These are phyloP conservation scores for Tipula vernalis DNA, from an alignment of 2,888 invertebrate genomes.

Conservation along the genomic window DNA sequence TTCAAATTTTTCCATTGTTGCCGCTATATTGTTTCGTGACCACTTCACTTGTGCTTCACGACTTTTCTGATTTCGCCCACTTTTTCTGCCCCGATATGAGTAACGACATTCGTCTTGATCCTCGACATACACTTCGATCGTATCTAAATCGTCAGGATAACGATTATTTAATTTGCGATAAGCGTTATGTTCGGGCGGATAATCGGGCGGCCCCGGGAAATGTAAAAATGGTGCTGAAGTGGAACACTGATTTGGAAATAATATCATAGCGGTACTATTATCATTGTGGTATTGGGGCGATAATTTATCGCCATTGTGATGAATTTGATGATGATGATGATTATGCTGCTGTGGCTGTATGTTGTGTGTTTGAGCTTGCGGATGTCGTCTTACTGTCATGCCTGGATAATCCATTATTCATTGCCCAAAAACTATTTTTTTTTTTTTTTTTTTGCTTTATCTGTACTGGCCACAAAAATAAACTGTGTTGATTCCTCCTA, in stretches of 20 bases:
- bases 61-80: conserved; percentile 6
- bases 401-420: conserved; percentile 8
- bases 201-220: conserved; percentile 64
- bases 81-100: conserved; percentile 6
- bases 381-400: neutral
- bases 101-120: conserved; percentile 8
- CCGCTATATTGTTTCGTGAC: conserved; percentile 50
- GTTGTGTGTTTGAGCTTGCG: neutral
- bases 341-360: neutral
- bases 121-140: conserved; percentile 31
- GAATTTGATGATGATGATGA: neutral
- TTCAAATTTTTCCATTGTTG: conserved; percentile 52
- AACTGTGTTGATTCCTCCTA: neutral
- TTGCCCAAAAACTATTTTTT: neutral
- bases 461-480: neutral
- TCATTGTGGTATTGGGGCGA: neutral
- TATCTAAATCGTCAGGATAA: conserved; percentile 31
- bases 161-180: conserved; percentile 25
- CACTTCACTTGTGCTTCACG: conserved; percentile 30
- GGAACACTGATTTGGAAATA: conserved; percentile 8
- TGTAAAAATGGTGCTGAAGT: conserved; percentile 44
- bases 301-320: neutral
- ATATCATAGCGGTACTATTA: conserved; percentile 5
- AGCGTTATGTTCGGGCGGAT: conserved; percentile 41
- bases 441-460: neutral